Percentiles rank a stretch among this genome's conserved stretches.
Conservation (phyloP, 2,113 vertebrate genomes). For the Myiozetetes cayanensis region DNA sequence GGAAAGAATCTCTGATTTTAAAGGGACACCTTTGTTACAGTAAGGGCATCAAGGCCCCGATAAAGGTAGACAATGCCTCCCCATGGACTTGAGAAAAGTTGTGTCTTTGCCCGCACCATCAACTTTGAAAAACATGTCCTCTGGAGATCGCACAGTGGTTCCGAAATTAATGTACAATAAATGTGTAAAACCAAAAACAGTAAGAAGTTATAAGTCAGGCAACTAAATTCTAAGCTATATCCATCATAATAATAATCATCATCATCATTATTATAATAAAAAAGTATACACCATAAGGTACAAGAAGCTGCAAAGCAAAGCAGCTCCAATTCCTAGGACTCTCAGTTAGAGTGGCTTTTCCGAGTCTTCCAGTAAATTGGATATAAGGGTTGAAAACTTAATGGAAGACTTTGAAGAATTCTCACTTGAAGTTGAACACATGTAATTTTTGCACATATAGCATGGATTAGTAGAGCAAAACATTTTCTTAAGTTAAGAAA, state of each 20-base stretch:
- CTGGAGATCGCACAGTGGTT: conserved; percentile 40
- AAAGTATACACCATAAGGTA: conserved; percentile 76
- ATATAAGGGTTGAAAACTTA: conserved; percentile 8
- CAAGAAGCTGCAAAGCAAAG: conserved; percentile 77
- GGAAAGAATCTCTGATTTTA: neutral
- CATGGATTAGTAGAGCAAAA: conserved; percentile 55
- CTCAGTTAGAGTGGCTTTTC: conserved; percentile 68
- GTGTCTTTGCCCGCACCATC: neutral
- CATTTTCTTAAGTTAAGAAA: conserved; percentile 72
- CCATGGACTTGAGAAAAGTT: neutral
- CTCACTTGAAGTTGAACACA: conserved; percentile 23
- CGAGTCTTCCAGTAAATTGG: neutral
- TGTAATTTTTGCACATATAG: neutral
- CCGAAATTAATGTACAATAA: conserved; percentile 9
- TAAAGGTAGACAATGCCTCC: neutral
- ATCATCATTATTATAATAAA: conserved; percentile 52
- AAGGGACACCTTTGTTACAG: neutral
- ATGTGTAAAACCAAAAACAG: conserved; percentile 57
- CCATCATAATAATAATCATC: conserved; percentile 66
- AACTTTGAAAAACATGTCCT: conserved; percentile 16
- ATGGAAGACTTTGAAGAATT: conserved; percentile 53
- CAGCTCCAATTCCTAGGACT: conserved; percentile 70
- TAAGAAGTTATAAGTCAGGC: conserved; percentile 75
- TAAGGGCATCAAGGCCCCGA: neutral
- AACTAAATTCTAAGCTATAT: conserved; percentile 74